Evolutionary conservation across 2,113 vertebrate genomes (phyloP).

Genomic region (Microcebus jonahi): DNA sequence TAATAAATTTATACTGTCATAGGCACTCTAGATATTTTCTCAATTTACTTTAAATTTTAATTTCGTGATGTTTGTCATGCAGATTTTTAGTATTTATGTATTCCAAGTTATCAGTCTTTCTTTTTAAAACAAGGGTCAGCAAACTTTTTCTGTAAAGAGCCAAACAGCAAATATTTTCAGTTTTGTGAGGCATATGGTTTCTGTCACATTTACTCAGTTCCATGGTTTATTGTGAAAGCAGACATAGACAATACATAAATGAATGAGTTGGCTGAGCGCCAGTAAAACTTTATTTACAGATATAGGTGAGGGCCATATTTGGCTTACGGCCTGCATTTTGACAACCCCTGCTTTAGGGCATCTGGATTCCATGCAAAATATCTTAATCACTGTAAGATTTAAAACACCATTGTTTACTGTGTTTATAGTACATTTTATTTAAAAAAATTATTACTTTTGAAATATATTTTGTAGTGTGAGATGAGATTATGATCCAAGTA

Average conservation of each 20-base stretch:
- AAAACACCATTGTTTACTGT: neutral
- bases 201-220: neutral
- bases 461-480: neutral
- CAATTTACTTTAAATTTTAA: neutral
- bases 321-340: neutral
- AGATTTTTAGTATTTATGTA: neutral
- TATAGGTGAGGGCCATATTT: neutral
- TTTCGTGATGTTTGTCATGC: neutral
- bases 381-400: neutral
- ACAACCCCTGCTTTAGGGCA: neutral
- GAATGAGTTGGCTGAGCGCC: neutral
- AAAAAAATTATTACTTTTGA: neutral
- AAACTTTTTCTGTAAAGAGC: neutral
- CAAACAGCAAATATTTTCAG: neutral
- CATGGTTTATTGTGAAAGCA: neutral
- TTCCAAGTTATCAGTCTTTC: neutral
- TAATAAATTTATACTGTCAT: neutral
- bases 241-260: neutral
- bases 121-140: neutral
- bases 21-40: neutral
- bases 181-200: neutral
- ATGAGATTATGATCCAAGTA: neutral
- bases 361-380: neutral
- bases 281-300: slow-evolving; percentile 29
- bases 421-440: neutral